phyloP scores from a whole-genome alignment of 37 sponge, comb jelly and placozoan species.

The Diacarnus erythraeanus region DNA sequence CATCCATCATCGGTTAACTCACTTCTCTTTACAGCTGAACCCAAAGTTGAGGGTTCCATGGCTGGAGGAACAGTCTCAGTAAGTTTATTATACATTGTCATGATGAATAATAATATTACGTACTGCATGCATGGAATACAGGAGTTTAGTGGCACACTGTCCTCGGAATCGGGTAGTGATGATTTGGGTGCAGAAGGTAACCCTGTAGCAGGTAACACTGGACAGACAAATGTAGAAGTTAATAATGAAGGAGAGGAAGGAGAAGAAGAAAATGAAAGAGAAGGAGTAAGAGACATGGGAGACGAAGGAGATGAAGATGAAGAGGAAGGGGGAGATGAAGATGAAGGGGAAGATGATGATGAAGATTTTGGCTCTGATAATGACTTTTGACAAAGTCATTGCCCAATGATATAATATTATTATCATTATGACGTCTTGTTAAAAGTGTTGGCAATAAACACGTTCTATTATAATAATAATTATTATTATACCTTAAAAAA shows the following conservation, averaged over 20 bases:
- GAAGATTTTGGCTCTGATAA: conserved; percentile 15
- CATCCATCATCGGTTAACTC: not conserved
- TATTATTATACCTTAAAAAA: not conserved
- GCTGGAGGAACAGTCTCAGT: too few relatives aligned
- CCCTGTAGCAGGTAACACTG: too few relatives aligned
- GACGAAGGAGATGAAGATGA: not conserved
- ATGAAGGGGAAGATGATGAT: conserved; percentile 53
- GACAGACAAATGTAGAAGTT: too few relatives aligned
- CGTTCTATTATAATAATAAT: too few relatives aligned
- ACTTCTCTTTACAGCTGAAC: conserved; percentile 7
- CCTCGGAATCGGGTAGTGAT: conserved; percentile 35
- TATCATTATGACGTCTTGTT: too few relatives aligned
- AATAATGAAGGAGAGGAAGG: too few relatives aligned
- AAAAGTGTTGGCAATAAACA: too few relatives aligned
- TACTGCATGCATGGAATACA: not conserved
- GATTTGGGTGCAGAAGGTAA: not conserved
- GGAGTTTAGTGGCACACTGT: conserved; percentile 9
- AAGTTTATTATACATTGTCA: too few relatives aligned
- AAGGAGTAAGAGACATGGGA: not conserved
- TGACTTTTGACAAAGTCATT: conserved; percentile 19
- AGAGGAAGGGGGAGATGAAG: not conserved
- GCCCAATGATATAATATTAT: not conserved
- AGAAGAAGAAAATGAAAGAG: not conserved
- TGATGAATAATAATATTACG: too few relatives aligned
- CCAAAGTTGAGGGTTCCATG: conserved; percentile 60